These are phyloP conservation scores for Trichoplusia ni DNA, from an alignment of 1,140 invertebrate species.

Conservation along the genomic window DNA sequence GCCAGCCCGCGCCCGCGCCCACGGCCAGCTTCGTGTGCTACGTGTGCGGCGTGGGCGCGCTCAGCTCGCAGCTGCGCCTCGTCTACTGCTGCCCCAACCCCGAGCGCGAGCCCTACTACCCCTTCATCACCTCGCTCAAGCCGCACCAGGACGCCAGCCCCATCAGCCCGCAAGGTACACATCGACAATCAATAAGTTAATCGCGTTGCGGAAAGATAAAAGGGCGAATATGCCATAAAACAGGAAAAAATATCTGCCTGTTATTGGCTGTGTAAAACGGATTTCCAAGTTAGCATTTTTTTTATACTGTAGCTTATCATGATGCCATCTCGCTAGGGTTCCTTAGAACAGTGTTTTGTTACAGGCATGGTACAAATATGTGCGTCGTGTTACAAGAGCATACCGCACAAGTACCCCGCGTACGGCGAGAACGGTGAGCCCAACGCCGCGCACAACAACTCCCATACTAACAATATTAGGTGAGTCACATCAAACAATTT, in stretches of 20 bases:
- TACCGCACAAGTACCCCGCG: constrained; percentile 90
- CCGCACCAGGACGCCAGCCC: constrained; percentile 91
- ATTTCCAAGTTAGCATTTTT: no score
- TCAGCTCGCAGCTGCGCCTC: constrained; percentile 88
- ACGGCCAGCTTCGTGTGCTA: constrained; percentile 92
- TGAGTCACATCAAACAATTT: constrained; percentile 27
- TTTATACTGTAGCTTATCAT: no score
- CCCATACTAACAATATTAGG: constrained; percentile 72
- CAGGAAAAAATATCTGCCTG: no score
- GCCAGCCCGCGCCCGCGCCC: constrained; percentile 74
- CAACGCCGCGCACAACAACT: constrained; percentile 57
- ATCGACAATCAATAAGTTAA: no score
- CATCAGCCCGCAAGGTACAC: constrained; percentile 82
- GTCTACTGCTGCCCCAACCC: constrained; percentile 93
- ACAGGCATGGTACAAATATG: constrained; percentile 91
- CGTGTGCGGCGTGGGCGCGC: constrained; percentile 91
- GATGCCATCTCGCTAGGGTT: background rate
- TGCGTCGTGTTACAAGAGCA: constrained; percentile 90
- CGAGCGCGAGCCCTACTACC: constrained; percentile 93
- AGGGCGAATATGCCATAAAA: no score
- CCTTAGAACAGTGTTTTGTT: background rate
- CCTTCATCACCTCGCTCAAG: constrained; percentile 90
- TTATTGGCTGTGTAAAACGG: no score
- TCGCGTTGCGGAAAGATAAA: no score
- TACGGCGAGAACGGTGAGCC: constrained; percentile 82